phyloP scores from a whole-genome alignment of 2,797 vertebrate species.

The Avahi laniger region DNA sequence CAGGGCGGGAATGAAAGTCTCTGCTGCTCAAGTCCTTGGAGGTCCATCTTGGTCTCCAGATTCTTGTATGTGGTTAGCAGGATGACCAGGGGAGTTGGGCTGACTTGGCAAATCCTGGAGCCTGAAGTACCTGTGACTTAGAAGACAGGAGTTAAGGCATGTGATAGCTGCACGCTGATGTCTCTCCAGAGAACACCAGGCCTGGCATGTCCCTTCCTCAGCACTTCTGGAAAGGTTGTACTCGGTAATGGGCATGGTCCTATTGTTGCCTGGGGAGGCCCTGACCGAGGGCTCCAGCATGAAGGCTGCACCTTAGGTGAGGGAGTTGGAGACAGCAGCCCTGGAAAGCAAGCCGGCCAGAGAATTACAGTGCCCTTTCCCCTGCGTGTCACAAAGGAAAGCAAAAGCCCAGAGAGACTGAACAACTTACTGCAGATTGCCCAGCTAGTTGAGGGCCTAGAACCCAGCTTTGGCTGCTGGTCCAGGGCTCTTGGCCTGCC shows the following conservation, averaged over 20 bases:
- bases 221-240: background rate
- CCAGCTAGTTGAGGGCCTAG: background rate
- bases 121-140: background rate
- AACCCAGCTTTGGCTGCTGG: background rate
- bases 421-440: background rate
- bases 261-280: background rate
- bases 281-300: background rate
- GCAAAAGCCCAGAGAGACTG: background rate
- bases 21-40: background rate
- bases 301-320: background rate
- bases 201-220: background rate
- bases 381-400: background rate
- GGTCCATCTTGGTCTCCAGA: no score
- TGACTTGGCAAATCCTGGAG: background rate
- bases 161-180: rapidly evolving
- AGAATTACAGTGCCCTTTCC: background rate
- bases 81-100: rapidly evolving
- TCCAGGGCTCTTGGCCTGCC: background rate
- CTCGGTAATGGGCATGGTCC: no score
- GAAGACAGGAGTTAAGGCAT: background rate
- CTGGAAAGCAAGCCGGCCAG: background rate
- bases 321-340: background rate
- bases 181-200: background rate
- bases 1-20: background rate
- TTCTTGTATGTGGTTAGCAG: background rate